phyloP scores from a whole-genome alignment of 2,113 vertebrate species.

The Bubo scandiacus region DNA sequence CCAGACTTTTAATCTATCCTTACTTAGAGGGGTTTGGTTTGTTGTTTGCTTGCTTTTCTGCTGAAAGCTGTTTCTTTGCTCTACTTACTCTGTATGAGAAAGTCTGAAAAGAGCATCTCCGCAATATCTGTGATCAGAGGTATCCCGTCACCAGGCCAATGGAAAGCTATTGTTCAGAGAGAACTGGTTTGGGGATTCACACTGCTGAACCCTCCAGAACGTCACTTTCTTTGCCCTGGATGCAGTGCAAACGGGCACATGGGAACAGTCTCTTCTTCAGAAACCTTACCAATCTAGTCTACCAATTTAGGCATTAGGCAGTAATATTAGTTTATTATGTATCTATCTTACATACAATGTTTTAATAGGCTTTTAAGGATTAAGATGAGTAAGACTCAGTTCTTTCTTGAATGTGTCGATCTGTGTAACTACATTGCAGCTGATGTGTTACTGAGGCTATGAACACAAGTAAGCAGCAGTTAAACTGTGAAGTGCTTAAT shows the following conservation, averaged over 20 bases:
- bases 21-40: constrained; percentile 24
- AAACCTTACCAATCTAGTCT: not conserved
- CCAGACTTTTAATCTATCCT: constrained; percentile 37
- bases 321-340: not conserved
- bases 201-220: fast-evolving
- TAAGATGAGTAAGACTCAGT: not conserved
- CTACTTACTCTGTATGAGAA: constrained; percentile 45
- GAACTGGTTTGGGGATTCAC: not conserved
- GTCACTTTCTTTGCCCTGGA: not conserved
- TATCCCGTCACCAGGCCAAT: not conserved
- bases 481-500: not conserved
- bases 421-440: not conserved
- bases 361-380: not conserved
- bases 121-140: not conserved
- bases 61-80: constrained; percentile 42
- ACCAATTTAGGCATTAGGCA: not conserved
- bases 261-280: not conserved
- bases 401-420: not conserved
- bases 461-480: not conserved
- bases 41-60: constrained; percentile 38
- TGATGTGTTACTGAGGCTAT: not conserved
- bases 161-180: not conserved
- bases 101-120: not conserved
- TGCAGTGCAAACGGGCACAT: not conserved
- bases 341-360: not conserved